Evolutionary conservation across 2,888 invertebrate genomes (phyloP), one percentile per base, ranked within the genome.

Genomic region (Nysson spinosus): DNA sequence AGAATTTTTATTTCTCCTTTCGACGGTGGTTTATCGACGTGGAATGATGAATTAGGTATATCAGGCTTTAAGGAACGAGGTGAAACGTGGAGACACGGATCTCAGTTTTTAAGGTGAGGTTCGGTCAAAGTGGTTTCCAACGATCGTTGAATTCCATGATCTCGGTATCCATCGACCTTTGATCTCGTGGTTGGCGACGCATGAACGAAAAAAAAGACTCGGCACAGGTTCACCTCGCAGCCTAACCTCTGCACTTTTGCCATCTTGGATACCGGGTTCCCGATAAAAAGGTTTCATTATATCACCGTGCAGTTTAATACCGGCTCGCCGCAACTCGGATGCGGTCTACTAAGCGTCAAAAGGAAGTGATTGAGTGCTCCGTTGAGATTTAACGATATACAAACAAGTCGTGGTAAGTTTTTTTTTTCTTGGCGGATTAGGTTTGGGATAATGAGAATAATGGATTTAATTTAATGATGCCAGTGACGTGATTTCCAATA

Each of bases 71-170:
- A n/a, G 30, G 4, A 6, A 34, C 3, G 6, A 9, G 9, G 24
- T 7, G 24, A 24, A 24, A 24, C 24, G 9, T 7, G 9, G 24
- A 24, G 24, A 24, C 2, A 24, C 1, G 9, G 24, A 5, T 1
- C 1, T 5, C 24, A 24, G 9, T 1, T 7, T n/a, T n/a, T n/a
- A n/a, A n/a, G n/a, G n/a, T n/a, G n/a, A n/a, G 11, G 24, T 30
- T 26, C 35, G 9, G 20, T 24, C 39, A 39, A 20, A 34, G 72
- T 70, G 69, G 64, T 75, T 75, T 61, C 71, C 72, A 57, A 52
- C 71, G 76, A 77, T 81, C 77, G 75, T 79, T 82, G 77, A 81
- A 82, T 81, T 79, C 72, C 66, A 73, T 76, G 80, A 76, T 80
- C 80, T 79, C n/a, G n/a, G n/a, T n/a, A 78, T 77, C 69, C 72